Evolutionary conservation across 2,113 vertebrate species (phyloP), one percentile per base, ranked within the genome.

Genomic region (Syngnathus typhle): DNA sequence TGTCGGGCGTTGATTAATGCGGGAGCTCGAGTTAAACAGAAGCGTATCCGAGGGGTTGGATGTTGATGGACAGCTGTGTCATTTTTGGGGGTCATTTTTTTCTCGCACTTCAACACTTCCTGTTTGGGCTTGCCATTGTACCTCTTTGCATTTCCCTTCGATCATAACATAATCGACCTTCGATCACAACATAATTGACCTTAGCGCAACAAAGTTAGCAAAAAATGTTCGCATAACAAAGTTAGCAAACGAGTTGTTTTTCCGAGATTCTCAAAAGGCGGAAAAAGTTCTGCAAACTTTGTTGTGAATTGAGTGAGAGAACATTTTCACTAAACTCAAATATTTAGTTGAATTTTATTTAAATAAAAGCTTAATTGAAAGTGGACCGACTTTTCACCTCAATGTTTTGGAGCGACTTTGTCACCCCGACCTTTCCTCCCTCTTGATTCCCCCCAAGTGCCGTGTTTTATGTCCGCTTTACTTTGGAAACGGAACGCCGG

Each of bases 401-500:
- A 16, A 5, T 36, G 55, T 36, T 74, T 71, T 64, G 32, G 62
- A 71, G n/a, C 60, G 69, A 64, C 61, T 51, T 46, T 71, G 61
- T 5, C 15, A 60, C 66, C 68, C 76, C 43, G 69, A 74, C 81
- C 81, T 83, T 83, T 79, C 78, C 38, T 61, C 61, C 75, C 71
- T 72, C 75, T 60, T 83, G 77, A 89, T 86, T 88, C 86, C 79
- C 86, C 86, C 77, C 85, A 86, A 86, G 86, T 83, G 78, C 68
- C 0, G 71, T 75, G 82, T 84, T 86, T 76, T 76, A 75, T 85
- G 75, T 83, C 79, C 83, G 77, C 84, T 84, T 85, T 86, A 84
- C 77, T 71, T 77, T 80, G 78, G 79, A 75, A 56, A 27, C 56
- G 49, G 37, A 58, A 72, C 68, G 72, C 74, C 36, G 78, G 80